Evolutionary conservation across 2,113 vertebrate species (phyloP), one percentile per base, ranked within the genome.

Genomic region (Pelmatolapia mariae): DNA sequence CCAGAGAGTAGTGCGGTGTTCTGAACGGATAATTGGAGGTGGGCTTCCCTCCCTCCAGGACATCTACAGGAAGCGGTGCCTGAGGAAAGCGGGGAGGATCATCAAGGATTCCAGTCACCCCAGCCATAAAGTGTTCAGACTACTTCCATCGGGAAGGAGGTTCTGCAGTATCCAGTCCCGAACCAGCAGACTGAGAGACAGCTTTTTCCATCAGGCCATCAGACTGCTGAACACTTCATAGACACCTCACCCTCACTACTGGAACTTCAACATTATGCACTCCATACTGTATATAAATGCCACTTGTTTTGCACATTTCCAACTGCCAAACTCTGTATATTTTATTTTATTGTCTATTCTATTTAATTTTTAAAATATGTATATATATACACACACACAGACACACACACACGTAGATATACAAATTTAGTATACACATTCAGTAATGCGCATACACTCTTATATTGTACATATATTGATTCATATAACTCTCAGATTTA

Each of bases 1-100:
- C 53, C 22, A 56, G 53, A 1, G 6, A 56, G 22, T 1, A 56
- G 22, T 8, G 53, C 10, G 1, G 10, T 12, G n/a, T 0, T 2
- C 53, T 54, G 53, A 54, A 24, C 0, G 1, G 1, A 54, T 24
- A 12, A 22, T 54, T 54, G 53, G 52, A 54, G 52, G 53, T 54
- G 53, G 24, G 53, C 53, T 54, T 54, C n/a, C 10, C 10, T 54
- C 10, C 53, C 53, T 54, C 53, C 10, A 54, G 1, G n/a, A 24
- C n/a, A 11, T 54, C 53, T 54, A 0, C 53, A 54, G 1, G n/a
- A 24, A 54, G 53, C 53, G 6, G 0, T 22, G 6, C 53, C n/a
- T 24, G 6, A 24, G 53, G n/a, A 54, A 54, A 54, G n/a, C 1
- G 6, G 50, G 50, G 19, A n/a, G 5, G 52, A 3, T 54, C 52